Base-by-base conservation (phyloP, 2,888 invertebrate genomes). In the Cetonia aurata region DNA sequence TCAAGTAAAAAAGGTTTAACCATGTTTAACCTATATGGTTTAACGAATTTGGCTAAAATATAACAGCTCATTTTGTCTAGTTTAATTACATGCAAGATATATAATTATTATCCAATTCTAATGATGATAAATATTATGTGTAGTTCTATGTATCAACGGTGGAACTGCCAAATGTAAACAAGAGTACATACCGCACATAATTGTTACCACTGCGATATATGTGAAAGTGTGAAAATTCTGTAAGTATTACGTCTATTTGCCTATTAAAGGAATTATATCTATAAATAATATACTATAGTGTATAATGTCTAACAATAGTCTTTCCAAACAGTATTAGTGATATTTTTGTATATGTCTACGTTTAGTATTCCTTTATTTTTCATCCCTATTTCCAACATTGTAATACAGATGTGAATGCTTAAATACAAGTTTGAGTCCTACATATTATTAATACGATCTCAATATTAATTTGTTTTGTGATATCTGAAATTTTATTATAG, bases 271-370 rank as follows among this genome's bases (percentile, higher is more conserved):
- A 67, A 67, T 67, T 67, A 67, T 67, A 25, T 25, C 25, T 25
- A 55, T 67, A 67, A 53, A 50, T 67, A 55, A 55, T 55, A 67
- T 53, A 67, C 48, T 66, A 41, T 66, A 52, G 25, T 15, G 52
- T 52, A 60, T 41, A 44, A 37, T 44, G 19, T 67, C 53, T 56
- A 67, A 67, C 67, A 53, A 67, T 71, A 66, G 71, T 73, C 71
- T 73, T 71, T 73, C 73, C 73, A 72, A 72, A 69, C 73, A 73
- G 73, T 73, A 73, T 73, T 73, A 73, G 68, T 69, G 55, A 69
- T 71, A 71, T 65, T 69, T 69, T 56, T 70, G 25, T 65, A 70
- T 60, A 25, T 62, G 15, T 19, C 50, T 59, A 37, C 50, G 31
- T 52, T 53, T 15, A 48, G 25, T 56, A 12, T 62, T 12, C 3